Conservation (phyloP, 2,113 vertebrate species). For the Platichthys stellatus region DNA sequence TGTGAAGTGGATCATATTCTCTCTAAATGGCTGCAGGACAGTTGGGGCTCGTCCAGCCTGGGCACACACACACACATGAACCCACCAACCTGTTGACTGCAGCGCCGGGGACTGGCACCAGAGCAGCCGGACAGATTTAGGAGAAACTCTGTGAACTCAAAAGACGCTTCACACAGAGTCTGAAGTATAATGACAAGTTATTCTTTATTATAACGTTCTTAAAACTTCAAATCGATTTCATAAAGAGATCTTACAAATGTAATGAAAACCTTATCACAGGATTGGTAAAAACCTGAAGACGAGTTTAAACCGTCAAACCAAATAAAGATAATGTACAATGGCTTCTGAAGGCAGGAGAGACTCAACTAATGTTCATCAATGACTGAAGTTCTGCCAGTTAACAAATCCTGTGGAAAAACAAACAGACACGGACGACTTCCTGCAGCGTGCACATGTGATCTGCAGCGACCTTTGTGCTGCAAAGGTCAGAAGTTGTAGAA, state of each 20-base stretch:
- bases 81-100: conserved; percentile 36
- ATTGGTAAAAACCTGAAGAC: not conserved
- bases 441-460: no score
- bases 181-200: not conserved
- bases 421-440: no score
- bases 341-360: no score
- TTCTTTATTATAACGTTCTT: not conserved
- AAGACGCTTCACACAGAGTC: conserved; percentile 2
- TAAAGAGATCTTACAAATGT: not conserved
- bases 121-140: conserved; percentile 30
- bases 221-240: not conserved
- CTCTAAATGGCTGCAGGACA: conserved; percentile 51
- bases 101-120: not conserved
- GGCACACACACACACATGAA: conserved; percentile 35
- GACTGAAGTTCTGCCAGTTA: not conserved
- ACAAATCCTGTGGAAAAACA: no score
- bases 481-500: no score
- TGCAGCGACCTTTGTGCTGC: no score
- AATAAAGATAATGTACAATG: not conserved
- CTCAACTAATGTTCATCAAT: not conserved
- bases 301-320: not conserved
- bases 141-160: not conserved
- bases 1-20: conserved; percentile 53
- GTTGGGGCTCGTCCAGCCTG: conserved; percentile 41
- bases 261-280: no score